phyloP scores from a whole-genome alignment of 2,888 invertebrate genomes.

The Drosophila monieri region DNA sequence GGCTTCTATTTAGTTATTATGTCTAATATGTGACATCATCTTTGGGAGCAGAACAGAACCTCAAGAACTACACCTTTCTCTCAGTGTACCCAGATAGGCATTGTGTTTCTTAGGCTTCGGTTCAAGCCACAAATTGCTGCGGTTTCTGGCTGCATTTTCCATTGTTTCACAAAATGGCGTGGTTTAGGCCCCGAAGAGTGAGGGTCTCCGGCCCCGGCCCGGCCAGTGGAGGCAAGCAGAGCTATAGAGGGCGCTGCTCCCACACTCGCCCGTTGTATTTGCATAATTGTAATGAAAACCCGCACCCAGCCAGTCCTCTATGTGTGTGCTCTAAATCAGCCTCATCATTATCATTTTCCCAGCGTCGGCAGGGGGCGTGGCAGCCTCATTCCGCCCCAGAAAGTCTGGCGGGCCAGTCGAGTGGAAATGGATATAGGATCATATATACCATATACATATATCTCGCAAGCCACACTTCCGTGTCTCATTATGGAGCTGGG shows the following conservation, averaged over 20 bases:
- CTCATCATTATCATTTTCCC: constrained; percentile 73
- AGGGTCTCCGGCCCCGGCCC: not conserved
- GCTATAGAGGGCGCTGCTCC: constrained; percentile 53
- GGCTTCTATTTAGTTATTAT: too few species aligned
- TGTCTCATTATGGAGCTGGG: not conserved
- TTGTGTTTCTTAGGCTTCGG: constrained; percentile 16
- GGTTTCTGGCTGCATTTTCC: constrained; percentile 72
- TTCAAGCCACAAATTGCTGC: constrained; percentile 73
- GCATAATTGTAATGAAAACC: constrained; percentile 79
- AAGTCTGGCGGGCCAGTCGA: constrained; percentile 33
- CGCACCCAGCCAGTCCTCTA: constrained; percentile 46
- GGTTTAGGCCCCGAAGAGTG: constrained; percentile 26
- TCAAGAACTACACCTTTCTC: not conserved
- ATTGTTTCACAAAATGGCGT: constrained; percentile 75
- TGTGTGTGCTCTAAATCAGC: constrained; percentile 61
- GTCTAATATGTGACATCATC: too few species aligned
- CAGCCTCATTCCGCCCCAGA: constrained; percentile 51
- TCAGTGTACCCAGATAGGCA: not conserved
- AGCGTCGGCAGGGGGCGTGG: constrained; percentile 10
- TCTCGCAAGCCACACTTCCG: not conserved
- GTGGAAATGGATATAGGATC: constrained; percentile 47
- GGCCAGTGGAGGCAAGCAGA: not conserved
- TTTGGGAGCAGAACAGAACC: too few species aligned
- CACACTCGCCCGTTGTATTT: constrained; percentile 71
- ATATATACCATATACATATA: too few species aligned